Percentiles rank a stretch among this genome's conserved stretches.
Conservation (phyloP, 2,113 vertebrate genomes). For the Agelaius tricolor region DNA sequence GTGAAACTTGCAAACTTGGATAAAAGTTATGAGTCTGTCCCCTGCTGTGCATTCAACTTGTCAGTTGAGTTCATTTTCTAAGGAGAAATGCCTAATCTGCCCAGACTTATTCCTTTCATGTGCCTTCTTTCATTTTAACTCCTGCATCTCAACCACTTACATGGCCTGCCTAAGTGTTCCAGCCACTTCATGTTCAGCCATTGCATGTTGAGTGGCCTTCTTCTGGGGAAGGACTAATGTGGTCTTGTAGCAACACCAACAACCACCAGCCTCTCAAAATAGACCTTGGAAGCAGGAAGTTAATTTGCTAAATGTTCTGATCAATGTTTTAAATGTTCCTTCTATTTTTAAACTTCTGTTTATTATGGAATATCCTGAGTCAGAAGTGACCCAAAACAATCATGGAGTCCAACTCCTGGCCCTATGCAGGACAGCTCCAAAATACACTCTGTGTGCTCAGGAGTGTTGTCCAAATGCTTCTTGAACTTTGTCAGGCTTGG, state of each 20-base stretch:
- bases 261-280: not conserved
- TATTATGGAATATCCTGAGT: not conserved
- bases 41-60: not conserved
- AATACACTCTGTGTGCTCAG: not conserved
- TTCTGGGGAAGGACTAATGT: not conserved
- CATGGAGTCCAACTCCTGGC: not conserved
- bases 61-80: not conserved
- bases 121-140: not conserved
- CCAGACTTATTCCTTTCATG: not conserved
- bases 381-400: accelerated
- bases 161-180: not conserved
- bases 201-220: not conserved
- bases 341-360: not conserved
- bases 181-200: not conserved
- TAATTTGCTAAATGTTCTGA: not conserved
- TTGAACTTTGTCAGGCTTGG: not conserved
- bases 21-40: not conserved
- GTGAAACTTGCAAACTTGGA: not conserved
- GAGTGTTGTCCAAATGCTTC: not conserved
- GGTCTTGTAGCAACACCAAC: not conserved
- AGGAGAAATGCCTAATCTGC: not conserved
- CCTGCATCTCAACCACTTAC: not conserved
- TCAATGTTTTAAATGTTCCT: not conserved
- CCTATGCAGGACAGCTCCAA: not conserved
- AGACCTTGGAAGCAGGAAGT: not conserved